Conservation (phyloP, 2,797 vertebrate genomes). For the Huso huso region DNA sequence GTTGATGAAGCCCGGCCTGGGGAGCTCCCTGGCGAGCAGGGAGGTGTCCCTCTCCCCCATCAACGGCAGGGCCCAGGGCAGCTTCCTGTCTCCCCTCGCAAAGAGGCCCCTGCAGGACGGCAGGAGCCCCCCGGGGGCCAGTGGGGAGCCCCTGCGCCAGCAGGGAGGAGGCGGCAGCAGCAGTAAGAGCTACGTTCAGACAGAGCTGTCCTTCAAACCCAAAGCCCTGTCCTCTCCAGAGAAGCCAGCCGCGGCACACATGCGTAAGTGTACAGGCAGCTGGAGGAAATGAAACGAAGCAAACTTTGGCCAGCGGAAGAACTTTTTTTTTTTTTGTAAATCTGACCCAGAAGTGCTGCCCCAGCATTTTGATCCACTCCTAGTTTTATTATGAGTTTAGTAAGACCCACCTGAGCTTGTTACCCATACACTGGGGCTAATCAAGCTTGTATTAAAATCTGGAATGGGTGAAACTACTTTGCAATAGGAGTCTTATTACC, state of each 20-base stretch:
- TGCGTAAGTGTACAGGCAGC: conserved; percentile 58
- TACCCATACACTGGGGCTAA: too few relatives aligned
- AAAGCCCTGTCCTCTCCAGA: conserved; percentile 67
- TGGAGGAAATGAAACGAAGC: too few relatives aligned
- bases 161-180: conserved; percentile 8
- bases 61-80: conserved; percentile 44
- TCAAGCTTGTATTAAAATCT: too few relatives aligned
- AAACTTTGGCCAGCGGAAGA: too few relatives aligned
- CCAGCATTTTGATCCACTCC: too few relatives aligned
- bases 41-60: conserved; percentile 39
- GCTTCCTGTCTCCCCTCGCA: conserved; percentile 54
- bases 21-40: conserved; percentile 31
- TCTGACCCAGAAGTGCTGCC: neutral
- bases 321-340: neutral
- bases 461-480: too few relatives aligned
- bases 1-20: conserved; percentile 49
- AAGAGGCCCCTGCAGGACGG: conserved; percentile 68
- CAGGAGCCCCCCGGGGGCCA: conserved; percentile 33
- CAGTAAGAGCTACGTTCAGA: conserved; percentile 58
- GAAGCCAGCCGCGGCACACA: conserved; percentile 58
- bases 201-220: conserved; percentile 78
- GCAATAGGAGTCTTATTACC: too few relatives aligned
- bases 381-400: too few relatives aligned
- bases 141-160: conserved; percentile 34
- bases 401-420: too few relatives aligned